Evolutionary conservation across 53 echinoderm and acorn worm species (phyloP).

Genomic region (Stichopus horrens): DNA sequence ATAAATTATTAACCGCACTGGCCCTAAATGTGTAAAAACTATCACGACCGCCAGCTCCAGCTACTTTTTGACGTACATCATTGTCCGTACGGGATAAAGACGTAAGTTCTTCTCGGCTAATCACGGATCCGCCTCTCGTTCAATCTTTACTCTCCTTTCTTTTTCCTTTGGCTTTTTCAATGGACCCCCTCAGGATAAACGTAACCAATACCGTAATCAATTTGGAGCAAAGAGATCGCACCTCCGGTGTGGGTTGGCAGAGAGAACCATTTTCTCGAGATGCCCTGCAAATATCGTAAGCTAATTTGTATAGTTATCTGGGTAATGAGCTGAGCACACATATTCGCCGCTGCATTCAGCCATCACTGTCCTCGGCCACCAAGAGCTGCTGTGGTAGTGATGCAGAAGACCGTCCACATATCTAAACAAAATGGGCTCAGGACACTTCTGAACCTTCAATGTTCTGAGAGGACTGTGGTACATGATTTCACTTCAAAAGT

Average conservation of each 20-base stretch:
- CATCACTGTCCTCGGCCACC: no score
- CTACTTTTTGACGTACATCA: background rate
- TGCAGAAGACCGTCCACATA: no score
- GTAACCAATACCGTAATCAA: constrained; percentile 4
- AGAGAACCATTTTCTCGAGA: background rate
- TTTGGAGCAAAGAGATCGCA: background rate
- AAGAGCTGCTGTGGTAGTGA: no score
- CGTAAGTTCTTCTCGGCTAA: background rate
- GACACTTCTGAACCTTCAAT: no score
- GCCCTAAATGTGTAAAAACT: background rate
- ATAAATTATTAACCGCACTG: background rate
- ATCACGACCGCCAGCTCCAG: background rate
- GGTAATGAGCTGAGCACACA: constrained; percentile 17
- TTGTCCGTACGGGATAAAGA: background rate
- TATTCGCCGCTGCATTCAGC: background rate
- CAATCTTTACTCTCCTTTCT: background rate
- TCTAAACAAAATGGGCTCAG: no score
- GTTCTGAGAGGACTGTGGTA: no score
- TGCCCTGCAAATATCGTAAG: background rate
- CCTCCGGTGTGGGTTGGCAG: no score
- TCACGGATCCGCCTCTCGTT: no score
- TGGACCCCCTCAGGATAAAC: constrained; percentile 22
- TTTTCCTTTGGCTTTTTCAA: background rate
- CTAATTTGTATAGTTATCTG: constrained; percentile 34
- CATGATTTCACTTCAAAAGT: no score